Evolutionary conservation across 2,888 invertebrate genomes (phyloP), one percentile per base, ranked within the genome.

Genomic region (Yponomeuta sedellus): DNA sequence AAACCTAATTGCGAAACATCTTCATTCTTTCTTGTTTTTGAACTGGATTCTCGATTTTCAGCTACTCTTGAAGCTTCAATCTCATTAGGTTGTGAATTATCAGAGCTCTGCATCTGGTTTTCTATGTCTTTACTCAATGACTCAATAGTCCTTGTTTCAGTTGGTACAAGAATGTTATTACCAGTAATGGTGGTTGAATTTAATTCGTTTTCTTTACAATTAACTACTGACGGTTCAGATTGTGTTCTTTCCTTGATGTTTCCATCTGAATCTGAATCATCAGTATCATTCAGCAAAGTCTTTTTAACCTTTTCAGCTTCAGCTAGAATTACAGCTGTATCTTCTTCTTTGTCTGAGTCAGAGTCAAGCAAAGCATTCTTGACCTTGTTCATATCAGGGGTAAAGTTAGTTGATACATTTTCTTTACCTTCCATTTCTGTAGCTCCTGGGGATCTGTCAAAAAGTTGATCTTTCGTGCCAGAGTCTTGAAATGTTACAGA

Each of bases 211-310:
- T 52, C 4, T 52, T 52, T 16, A 52, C 16, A 12, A 52, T 12
- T 52, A 5, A 16, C 44, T 1, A 16, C 16, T 52, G 44, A 52
- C 1, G 5, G 12, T 16, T 12, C 12, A 52, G 44, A 16, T 52
- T 52, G 44, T 1, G 2, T 16, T 57, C 68, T 68, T 22, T 61
- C 66, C 64, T 67, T 70, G 62, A 69, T 68, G 66, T 69, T 66
- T 66, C 66, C 67, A n/a, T 77, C 76, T 59, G 79, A 74, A 67
- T 77, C 78, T 64, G 78, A 78, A 64, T 74, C 71, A 67, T 77
- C 78, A 64, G 78, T 78, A 64, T 74, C 71, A 68, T 68, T 62
- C 39, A 74, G 68, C 20, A 76, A 69, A 10, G 70, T 68, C 64
- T 70, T 71, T 68, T 73, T 75, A 40, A 67, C 67, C 67, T 67